phyloP scores from a whole-genome alignment of 2,888 invertebrate species.

The Dicyrtomina minuta region DNA sequence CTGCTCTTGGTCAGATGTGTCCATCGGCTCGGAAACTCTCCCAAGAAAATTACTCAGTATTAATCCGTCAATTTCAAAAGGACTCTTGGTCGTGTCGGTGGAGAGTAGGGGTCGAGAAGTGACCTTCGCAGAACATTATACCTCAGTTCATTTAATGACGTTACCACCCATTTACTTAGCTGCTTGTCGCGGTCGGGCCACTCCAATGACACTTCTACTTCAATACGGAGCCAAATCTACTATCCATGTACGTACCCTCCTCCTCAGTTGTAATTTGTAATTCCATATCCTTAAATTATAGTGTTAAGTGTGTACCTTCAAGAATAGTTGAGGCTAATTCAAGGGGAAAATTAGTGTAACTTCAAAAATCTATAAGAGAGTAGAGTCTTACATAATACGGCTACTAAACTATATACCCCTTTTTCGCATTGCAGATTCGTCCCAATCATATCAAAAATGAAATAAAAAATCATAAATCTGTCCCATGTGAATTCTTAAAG shows the following conservation, averaged over 20 bases:
- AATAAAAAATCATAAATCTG: too few relatives aligned
- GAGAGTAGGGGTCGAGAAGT: slow-evolving; percentile 54
- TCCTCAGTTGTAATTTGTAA: neutral
- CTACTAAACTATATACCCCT: too few relatives aligned
- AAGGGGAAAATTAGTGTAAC: neutral
- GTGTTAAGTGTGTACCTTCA: neutral
- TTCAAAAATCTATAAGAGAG: neutral
- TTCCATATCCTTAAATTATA: too few relatives aligned
- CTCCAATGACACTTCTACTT: slow-evolving; percentile 61
- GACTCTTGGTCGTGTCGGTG: slow-evolving; percentile 53
- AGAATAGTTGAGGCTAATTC: too few relatives aligned
- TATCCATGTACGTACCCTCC: slow-evolving; percentile 40
- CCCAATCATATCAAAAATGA: too few relatives aligned
- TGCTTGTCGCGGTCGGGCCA: slow-evolving; percentile 61
- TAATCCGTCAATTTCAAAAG: slow-evolving; percentile 53
- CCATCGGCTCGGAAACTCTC: slow-evolving; percentile 53
- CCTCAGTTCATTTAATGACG: slow-evolving; percentile 60
- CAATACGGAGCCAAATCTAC: slow-evolving; percentile 61
- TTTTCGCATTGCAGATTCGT: too few relatives aligned
- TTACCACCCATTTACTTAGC: slow-evolving; percentile 64
- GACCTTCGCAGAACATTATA: slow-evolving; percentile 58
- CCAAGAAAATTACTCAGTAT: slow-evolving; percentile 52
- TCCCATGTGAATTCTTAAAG: too few relatives aligned
- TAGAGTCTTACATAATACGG: too few relatives aligned
- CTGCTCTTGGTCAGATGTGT: slow-evolving; percentile 54